These are phyloP conservation scores for Brachionus paranguensis DNA, from an alignment of 1,140 invertebrate species.

Conservation along the genomic window DNA sequence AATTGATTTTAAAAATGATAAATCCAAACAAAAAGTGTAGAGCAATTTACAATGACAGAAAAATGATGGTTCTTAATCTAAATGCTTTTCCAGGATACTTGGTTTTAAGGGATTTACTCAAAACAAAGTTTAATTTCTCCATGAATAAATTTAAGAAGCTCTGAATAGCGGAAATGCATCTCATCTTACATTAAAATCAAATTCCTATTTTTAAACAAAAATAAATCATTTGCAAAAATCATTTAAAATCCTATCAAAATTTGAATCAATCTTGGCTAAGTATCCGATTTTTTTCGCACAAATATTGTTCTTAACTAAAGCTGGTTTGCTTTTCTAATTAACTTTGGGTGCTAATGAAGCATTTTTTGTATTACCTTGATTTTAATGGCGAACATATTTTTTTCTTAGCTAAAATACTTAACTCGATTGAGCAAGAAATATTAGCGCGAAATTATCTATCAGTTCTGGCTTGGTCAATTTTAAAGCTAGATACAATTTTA, in stretches of 20 bases:
- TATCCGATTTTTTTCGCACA: not conserved
- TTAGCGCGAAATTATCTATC: not conserved
- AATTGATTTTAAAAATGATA: not conserved
- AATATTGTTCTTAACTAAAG: not conserved
- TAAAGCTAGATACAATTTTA: not conserved
- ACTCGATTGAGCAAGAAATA: not conserved
- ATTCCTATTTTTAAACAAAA: not conserved
- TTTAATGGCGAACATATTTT: not conserved
- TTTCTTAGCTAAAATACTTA: not conserved
- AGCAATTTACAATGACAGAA: too few species aligned
- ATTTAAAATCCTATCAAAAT: conserved; percentile 5
- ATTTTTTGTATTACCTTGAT: not conserved
- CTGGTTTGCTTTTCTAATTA: not conserved
- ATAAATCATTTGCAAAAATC: conserved; percentile 32
- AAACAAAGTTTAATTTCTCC: not conserved
- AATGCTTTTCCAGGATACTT: not conserved
- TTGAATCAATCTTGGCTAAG: not conserved
- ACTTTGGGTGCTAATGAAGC: not conserved
- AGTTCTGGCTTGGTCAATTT: not conserved
- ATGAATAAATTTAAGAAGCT: not conserved
- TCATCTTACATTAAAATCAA: conserved; percentile 7
- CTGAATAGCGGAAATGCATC: not conserved
- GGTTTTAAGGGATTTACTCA: not conserved
- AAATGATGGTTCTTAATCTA: not conserved
- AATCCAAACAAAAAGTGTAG: not conserved